phyloP scores from a whole-genome alignment of 2,113 vertebrate genomes.

The Pheucticus melanocephalus region DNA sequence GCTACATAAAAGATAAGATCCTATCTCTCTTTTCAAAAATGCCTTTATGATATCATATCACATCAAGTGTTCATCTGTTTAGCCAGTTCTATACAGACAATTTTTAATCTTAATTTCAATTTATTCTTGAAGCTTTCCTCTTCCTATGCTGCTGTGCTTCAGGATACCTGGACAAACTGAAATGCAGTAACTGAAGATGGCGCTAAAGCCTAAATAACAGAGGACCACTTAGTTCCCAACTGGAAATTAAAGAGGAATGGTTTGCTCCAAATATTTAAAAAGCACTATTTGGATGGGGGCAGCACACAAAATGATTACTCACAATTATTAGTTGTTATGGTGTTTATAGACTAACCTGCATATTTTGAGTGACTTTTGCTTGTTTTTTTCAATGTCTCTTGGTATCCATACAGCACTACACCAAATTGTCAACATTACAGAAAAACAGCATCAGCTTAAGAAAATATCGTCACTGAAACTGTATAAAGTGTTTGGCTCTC shows the following conservation, averaged over 20 bases:
- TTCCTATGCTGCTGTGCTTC: background rate
- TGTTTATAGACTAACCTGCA: background rate
- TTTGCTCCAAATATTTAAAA: background rate
- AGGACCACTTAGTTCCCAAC: background rate
- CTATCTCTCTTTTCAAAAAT: background rate
- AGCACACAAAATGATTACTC: background rate
- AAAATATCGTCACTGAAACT: background rate
- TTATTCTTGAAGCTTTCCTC: background rate
- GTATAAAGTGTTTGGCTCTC: background rate
- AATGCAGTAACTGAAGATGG: constrained; percentile 34
- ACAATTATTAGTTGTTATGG: fast-evolving
- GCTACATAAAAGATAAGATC: background rate
- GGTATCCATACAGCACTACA: background rate
- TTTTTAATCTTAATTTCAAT: background rate
- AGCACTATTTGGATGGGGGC: background rate
- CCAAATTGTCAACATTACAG: background rate
- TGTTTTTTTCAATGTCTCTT: background rate
- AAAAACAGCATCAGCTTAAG: background rate
- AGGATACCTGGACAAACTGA: background rate
- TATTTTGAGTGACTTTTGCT: background rate
- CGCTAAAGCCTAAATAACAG: constrained; percentile 27
- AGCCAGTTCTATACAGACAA: background rate
- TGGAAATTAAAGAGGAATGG: background rate
- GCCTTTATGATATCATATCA: background rate
- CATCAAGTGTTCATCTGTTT: background rate